phyloP scores from a whole-genome alignment of 2,888 invertebrate genomes.

The Nysson spinosus region DNA sequence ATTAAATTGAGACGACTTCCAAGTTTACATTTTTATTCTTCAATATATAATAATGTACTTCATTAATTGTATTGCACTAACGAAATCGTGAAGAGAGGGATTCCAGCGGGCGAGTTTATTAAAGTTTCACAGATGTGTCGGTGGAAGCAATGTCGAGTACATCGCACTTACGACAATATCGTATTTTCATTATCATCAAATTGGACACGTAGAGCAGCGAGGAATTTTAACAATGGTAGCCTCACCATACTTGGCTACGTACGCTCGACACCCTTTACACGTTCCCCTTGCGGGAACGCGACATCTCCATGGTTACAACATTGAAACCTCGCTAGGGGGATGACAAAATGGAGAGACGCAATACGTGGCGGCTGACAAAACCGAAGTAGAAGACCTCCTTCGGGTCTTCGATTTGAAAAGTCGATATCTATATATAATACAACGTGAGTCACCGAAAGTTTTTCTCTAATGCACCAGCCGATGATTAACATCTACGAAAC shows the following conservation, averaged over 20 bases:
- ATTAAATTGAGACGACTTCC: too few species aligned
- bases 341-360: slow-evolving; percentile 76
- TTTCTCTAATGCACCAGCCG: slow-evolving; percentile 32
- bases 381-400: slow-evolving; percentile 59
- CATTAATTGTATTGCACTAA: too few species aligned
- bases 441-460: slow-evolving; percentile 13
- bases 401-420: slow-evolving; percentile 48
- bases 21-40: too few species aligned
- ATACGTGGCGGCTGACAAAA: slow-evolving; percentile 66
- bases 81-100: too few species aligned
- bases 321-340: slow-evolving; percentile 73
- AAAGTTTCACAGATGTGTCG: too few species aligned
- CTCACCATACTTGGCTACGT: slow-evolving; percentile 63
- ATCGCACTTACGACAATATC: slow-evolving; percentile 25
- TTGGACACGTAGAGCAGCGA: slow-evolving; percentile 44
- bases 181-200: slow-evolving; percentile 54
- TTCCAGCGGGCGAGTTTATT: too few species aligned
- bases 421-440: slow-evolving; percentile 25
- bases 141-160: slow-evolving; percentile 11
- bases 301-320: slow-evolving; percentile 77
- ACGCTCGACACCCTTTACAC: slow-evolving; percentile 69
- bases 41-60: too few species aligned
- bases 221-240: slow-evolving; percentile 70
- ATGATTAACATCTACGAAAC: too few species aligned
- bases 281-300: slow-evolving; percentile 72